Conservation (phyloP, 2,113 vertebrate species). For the Melanocharis versteri region DNA sequence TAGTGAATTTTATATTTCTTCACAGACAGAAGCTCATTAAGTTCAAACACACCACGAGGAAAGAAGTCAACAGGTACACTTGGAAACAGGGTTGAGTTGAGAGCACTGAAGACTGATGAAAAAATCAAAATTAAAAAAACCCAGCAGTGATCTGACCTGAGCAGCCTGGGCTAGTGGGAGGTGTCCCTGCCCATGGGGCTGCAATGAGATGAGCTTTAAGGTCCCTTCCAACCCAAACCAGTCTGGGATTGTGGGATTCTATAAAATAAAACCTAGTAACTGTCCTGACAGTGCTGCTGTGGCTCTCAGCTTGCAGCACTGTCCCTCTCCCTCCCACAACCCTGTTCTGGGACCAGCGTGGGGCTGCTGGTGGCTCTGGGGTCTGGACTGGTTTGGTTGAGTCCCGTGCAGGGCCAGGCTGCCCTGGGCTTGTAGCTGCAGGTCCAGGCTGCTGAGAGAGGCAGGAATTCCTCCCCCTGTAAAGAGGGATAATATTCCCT, state of each 20-base stretch:
- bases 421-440: neutral
- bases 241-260: neutral
- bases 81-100: neutral
- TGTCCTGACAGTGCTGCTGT: neutral
- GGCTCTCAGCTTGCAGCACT: rapidly evolving
- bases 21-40: neutral
- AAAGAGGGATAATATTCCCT: neutral
- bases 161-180: neutral
- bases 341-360: rapidly evolving
- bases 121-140: neutral
- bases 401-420: neutral
- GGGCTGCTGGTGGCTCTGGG: neutral
- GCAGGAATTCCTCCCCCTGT: neutral
- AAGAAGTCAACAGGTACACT: neutral
- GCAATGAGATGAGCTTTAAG: neutral
- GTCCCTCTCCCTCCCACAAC: rapidly evolving
- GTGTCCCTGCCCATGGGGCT: neutral
- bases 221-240: neutral
- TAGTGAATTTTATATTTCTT: neutral
- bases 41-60: neutral
- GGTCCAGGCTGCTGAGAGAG: neutral
- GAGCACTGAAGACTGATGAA: neutral
- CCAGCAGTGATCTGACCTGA: neutral
- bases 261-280: rapidly evolving
- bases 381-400: rapidly evolving